These are phyloP conservation scores for Caradrina clavipalpis DNA, from an alignment of 2,888 invertebrate genomes.

Conservation along the genomic window DNA sequence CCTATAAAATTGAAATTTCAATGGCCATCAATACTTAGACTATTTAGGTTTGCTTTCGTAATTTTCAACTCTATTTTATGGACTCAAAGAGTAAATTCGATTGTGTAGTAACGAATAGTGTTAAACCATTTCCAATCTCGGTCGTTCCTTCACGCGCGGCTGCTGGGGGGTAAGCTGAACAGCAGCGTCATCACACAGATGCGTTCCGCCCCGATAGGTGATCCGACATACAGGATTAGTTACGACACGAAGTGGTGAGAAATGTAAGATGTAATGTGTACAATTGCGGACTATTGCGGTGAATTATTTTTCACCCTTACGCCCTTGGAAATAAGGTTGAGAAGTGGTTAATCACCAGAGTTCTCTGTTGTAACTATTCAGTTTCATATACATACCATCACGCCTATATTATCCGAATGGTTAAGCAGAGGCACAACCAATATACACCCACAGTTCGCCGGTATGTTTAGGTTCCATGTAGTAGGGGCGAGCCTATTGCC, in stretches of 20 bases:
- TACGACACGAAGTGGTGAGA: conserved; percentile 51
- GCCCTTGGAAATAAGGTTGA: too few relatives aligned
- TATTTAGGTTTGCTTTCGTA: background rate
- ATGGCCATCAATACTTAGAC: background rate
- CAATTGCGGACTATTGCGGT: too few relatives aligned
- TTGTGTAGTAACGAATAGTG: conserved; percentile 59
- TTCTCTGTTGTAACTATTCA: too few relatives aligned
- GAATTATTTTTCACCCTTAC: too few relatives aligned
- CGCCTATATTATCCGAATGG: too few relatives aligned
- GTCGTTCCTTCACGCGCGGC: conserved; percentile 82
- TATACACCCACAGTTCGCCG: too few relatives aligned
- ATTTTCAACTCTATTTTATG: conserved; percentile 52
- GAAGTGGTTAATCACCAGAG: too few relatives aligned
- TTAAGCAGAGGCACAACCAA: too few relatives aligned
- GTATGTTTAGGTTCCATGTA: too few relatives aligned
- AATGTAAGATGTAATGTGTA: conserved; percentile 2
- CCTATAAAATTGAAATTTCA: background rate
- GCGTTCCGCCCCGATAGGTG: conserved; percentile 87
- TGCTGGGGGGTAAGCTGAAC: conserved; percentile 78
- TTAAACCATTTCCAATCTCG: conserved; percentile 78
- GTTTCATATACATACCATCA: too few relatives aligned
- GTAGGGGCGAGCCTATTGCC: too few relatives aligned
- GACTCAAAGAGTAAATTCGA: conserved; percentile 37
- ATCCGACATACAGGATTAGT: conserved; percentile 67
- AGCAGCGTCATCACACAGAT: conserved; percentile 84